A percentile compares a stretch with the other conserved stretches of the same genome.
phyloP scores from a whole-genome alignment of 2,888 invertebrate species.

The Drosophila flavopinicola region DNA sequence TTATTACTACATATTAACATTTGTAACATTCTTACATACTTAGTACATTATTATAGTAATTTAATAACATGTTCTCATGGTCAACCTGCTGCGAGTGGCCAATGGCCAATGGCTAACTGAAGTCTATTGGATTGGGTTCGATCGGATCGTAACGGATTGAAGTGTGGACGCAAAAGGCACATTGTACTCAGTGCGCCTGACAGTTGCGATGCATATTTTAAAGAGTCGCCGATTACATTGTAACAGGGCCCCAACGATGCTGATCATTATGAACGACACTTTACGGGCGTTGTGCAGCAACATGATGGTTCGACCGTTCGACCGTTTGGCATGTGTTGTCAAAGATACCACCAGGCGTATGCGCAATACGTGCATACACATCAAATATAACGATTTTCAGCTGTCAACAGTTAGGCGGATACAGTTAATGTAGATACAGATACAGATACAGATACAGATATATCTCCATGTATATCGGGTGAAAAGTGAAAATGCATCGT shows the following conservation, averaged over 20 bases:
- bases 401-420: conserved; percentile 71
- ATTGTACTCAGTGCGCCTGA: conserved; percentile 35
- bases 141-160: conserved; percentile 26
- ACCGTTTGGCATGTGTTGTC: conserved; percentile 6
- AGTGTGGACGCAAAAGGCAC: conserved; percentile 36
- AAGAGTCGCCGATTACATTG: conserved; percentile 74
- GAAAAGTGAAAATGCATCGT: conserved; percentile 77
- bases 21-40: conserved; percentile 81
- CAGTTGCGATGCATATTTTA: conserved; percentile 69
- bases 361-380: conserved; percentile 25
- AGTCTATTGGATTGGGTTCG: conserved; percentile 25
- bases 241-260: conserved; percentile 31
- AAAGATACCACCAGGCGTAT: conserved; percentile 45
- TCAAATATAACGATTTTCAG: conserved; percentile 79
- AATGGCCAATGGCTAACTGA: conserved; percentile 22
- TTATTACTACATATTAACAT: conserved; percentile 81
- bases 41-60: conserved; percentile 80
- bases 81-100: conserved; percentile 75
- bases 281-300: conserved; percentile 61
- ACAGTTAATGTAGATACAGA: conserved; percentile 2
- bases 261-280: conserved; percentile 73
- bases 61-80: conserved; percentile 84
- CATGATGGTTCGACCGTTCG: conserved; percentile 42
- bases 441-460: neutral
- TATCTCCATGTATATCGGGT: conserved; percentile 17